phyloP scores from a whole-genome alignment of 1,140 invertebrate species.

The Leptinotarsa defecta region DNA sequence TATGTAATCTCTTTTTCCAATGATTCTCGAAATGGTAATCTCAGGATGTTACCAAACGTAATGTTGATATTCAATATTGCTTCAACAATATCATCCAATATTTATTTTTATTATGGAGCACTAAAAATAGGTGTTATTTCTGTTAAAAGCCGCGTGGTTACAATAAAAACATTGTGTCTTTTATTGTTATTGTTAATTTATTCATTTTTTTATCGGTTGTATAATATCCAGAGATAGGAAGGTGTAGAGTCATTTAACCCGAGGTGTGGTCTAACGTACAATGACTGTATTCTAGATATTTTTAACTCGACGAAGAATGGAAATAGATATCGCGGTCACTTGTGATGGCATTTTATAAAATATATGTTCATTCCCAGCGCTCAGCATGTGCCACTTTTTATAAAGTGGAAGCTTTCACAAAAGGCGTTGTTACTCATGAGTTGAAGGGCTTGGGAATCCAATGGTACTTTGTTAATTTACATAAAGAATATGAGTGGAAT shows the following conservation, averaged over 20 bases:
- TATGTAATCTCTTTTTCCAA: background rate
- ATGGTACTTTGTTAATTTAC: too few relatives aligned
- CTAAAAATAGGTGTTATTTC: background rate
- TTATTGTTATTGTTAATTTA: slow-evolving; percentile 7
- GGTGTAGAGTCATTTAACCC: slow-evolving; percentile 1
- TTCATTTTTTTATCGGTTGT: background rate
- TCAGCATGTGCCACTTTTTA: background rate
- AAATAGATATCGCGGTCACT: slow-evolving; percentile 1
- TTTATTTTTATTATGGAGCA: background rate
- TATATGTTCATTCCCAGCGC: background rate
- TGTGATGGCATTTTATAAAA: slow-evolving; percentile 6
- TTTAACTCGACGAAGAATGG: background rate
- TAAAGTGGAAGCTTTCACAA: background rate
- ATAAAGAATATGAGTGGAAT: too few relatives aligned
- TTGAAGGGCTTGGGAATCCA: too few relatives aligned
- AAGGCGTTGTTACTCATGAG: background rate
- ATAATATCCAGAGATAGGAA: slow-evolving; percentile 3
- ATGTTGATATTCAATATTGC: slow-evolving; percentile 6
- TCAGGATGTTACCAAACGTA: background rate
- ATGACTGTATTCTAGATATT: slow-evolving; percentile 3
- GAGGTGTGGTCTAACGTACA: slow-evolving; percentile 2
- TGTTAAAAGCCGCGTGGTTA: background rate
- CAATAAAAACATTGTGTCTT: slow-evolving; percentile 3
- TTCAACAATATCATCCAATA: background rate
- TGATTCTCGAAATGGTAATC: background rate